These are phyloP conservation scores for Helobdella robusta DNA, from an alignment of 2,888 invertebrate genomes.

Conservation along the genomic window DNA sequence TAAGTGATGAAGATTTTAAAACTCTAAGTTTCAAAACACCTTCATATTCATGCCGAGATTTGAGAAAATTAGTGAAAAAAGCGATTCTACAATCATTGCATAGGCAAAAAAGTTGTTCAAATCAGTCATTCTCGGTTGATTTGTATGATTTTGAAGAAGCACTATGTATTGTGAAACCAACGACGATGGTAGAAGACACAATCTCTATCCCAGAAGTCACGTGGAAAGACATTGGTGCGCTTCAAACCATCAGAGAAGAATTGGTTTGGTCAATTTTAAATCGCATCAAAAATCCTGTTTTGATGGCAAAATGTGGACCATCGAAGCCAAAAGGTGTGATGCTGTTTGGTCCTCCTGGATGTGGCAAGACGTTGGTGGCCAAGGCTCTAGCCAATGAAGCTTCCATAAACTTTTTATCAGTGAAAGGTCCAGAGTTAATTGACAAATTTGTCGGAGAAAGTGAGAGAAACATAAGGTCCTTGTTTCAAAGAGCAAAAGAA, in stretches of 20 bases:
- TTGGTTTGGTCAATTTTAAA: conserved; percentile 9
- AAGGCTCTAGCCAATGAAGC: conserved; percentile 24
- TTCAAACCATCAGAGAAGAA: neutral
- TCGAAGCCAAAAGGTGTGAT: conserved; percentile 7
- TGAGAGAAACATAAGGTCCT: conserved; percentile 14
- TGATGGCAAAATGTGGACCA: neutral
- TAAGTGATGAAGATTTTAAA: too few species aligned
- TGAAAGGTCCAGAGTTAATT: conserved; percentile 17
- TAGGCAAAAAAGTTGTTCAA: neutral
- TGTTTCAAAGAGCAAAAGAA: conserved; percentile 14
- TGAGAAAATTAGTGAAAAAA: neutral
- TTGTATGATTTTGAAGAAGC: conserved; percentile 14
- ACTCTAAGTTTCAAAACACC: neutral
- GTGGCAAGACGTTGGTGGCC: conserved; percentile 21
- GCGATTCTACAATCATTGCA: neutral
- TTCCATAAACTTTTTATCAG: conserved; percentile 18
- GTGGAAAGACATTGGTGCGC: conserved; percentile 17
- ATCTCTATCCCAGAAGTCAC: conserved; percentile 16
- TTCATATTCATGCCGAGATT: neutral
- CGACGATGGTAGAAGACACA: neutral
- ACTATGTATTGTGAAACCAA: neutral
- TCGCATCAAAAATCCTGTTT: conserved; percentile 14
- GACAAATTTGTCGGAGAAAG: conserved; percentile 22
- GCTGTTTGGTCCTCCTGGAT: conserved; percentile 23
- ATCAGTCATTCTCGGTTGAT: neutral